Percentiles rank a stretch among this genome's conserved stretches.
Evolutionary conservation across 2,797 vertebrate species (phyloP).

Genomic region (Crypturellus tataupa): DNA sequence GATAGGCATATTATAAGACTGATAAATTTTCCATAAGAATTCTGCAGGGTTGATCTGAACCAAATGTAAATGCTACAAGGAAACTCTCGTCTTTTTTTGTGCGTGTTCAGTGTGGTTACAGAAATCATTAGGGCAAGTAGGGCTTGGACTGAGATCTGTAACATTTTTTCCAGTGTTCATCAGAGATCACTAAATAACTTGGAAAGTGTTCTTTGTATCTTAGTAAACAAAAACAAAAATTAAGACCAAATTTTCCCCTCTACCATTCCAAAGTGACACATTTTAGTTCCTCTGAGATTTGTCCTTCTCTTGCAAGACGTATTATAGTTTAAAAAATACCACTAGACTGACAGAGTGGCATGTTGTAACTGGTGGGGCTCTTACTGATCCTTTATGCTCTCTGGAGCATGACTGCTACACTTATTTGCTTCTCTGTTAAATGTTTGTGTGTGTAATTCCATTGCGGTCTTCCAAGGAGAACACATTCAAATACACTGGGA

Average conservation of each 20-base stretch:
- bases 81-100: background rate
- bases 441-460: background rate
- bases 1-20: slow-evolving; percentile 26
- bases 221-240: slow-evolving; percentile 54
- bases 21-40: slow-evolving; percentile 41
- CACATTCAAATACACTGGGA: background rate
- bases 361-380: background rate
- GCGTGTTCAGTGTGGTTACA: background rate
- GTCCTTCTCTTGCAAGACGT: slow-evolving; percentile 1
- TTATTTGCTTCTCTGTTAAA: slow-evolving; percentile 43
- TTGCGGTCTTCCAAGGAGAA: slow-evolving; percentile 1
- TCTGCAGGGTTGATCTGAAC: slow-evolving; percentile 22
- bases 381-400: slow-evolving; percentile 59
- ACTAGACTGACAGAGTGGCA: background rate
- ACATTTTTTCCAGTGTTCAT: slow-evolving; percentile 27
- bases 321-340: background rate
- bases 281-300: slow-evolving; percentile 18
- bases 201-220: slow-evolving; percentile 6
- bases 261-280: slow-evolving; percentile 37
- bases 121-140: background rate
- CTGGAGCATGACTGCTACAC: slow-evolving; percentile 49
- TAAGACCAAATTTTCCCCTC: background rate
- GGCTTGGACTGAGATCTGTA: slow-evolving; percentile 59
- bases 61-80: slow-evolving; percentile 32
- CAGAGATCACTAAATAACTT: slow-evolving; percentile 34